Evolutionary conservation across 2,797 vertebrate genomes (phyloP).

Genomic region (Gymnoscopelus braueri): DNA sequence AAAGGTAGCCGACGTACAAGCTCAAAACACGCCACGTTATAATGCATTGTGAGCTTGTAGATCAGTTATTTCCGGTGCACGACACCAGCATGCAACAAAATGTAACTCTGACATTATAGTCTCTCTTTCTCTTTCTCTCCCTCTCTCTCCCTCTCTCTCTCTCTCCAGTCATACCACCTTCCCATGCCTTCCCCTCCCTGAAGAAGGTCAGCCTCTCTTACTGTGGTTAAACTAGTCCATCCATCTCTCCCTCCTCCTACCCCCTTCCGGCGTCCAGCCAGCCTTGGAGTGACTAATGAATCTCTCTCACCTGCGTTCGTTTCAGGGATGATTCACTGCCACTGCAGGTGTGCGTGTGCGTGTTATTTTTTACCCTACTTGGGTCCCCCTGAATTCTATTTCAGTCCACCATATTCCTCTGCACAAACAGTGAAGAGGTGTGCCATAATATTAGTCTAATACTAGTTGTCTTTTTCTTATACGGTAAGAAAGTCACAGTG

Average conservation of each 20-base stretch:
- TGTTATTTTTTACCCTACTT: constrained; percentile 39
- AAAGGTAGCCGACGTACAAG: too few relatives aligned
- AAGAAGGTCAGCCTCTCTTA: constrained; percentile 64
- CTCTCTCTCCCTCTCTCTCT: constrained; percentile 15
- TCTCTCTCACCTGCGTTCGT: constrained; percentile 58
- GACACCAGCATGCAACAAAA: too few relatives aligned
- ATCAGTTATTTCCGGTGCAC: too few relatives aligned
- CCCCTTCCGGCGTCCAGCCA: constrained; percentile 35
- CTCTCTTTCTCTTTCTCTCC: constrained; percentile 8
- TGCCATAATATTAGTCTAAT: too few relatives aligned
- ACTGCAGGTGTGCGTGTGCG: constrained; percentile 20
- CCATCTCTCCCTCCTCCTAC: constrained; percentile 51
- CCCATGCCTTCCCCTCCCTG: constrained; percentile 12
- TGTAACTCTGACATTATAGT: too few relatives aligned
- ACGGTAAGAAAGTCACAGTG: too few relatives aligned
- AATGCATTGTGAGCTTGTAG: too few relatives aligned
- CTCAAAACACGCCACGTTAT: too few relatives aligned
- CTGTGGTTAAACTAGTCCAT: constrained; percentile 66
- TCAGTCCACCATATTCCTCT: constrained; percentile 13
- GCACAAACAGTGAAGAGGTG: background rate
- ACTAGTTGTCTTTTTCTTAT: too few relatives aligned
- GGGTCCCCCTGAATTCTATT: constrained; percentile 31
- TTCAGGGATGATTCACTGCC: constrained; percentile 54
- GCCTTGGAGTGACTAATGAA: constrained; percentile 60
- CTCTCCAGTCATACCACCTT: background rate